These are phyloP conservation scores for Myotis planiceps DNA, from an alignment of 2,797 vertebrate genomes.

Conservation along the genomic window DNA sequence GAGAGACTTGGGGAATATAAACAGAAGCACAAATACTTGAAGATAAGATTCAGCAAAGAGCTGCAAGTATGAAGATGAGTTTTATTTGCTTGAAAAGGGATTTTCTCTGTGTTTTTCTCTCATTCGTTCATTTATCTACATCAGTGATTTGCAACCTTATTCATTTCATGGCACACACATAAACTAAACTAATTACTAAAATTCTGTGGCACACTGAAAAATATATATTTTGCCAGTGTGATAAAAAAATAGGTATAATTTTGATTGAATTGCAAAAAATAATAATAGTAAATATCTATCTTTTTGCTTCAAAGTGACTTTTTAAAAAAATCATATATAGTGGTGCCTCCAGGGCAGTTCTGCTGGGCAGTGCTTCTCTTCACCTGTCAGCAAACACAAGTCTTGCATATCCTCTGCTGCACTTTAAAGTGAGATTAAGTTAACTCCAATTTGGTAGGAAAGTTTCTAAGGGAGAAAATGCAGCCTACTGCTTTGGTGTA, in stretches of 20 bases:
- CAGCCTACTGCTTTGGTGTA: not conserved
- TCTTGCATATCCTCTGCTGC: not conserved
- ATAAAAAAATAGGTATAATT: not conserved
- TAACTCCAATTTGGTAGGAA: not conserved
- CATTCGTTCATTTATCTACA: not conserved
- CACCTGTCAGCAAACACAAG: not conserved
- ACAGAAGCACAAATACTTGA: not conserved
- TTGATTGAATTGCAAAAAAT: not conserved
- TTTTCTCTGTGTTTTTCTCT: not conserved
- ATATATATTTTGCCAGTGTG: not conserved
- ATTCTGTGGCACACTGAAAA: not conserved
- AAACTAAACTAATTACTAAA: not conserved
- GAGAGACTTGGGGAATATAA: not conserved
- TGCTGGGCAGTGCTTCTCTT: not conserved
- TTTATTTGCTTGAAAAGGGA: not conserved
- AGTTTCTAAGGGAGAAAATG: not conserved
- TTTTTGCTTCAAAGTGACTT: not conserved
- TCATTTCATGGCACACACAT: not conserved
- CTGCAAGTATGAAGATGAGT: not conserved
- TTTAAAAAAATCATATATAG: not conserved
- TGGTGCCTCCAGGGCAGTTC: not conserved
- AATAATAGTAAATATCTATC: not conserved
- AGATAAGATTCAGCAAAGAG: not conserved
- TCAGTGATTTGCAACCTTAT: not conserved
- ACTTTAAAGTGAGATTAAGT: conserved; percentile 31